Evolutionary conservation across 2,797 vertebrate genomes (phyloP), one percentile per base, ranked within the genome.

Genomic region (Eulemur rubriventer): DNA sequence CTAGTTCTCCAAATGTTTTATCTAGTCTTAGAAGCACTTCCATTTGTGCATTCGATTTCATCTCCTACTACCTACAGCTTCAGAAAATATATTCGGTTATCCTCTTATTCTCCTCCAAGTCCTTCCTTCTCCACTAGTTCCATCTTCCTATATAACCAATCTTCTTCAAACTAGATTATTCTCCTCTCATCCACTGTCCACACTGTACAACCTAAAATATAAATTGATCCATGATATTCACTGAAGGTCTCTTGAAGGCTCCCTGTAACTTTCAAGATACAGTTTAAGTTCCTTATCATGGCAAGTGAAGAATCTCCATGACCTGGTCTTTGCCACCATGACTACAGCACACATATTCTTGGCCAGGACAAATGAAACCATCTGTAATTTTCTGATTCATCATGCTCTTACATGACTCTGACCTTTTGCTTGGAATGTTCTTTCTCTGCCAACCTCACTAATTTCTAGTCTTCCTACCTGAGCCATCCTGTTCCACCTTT

Each of bases 391-490:
- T 14, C 76, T n/a, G 46, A 79, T 82, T 20, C 10, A 88, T 80
- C 38, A 75, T 55, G 18, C 65, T 85, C 87, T 75, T 84, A 48
- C 1, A 26, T 30, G 50, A 70, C 43, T 69, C 59, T 61, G 35
- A 73, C 26, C 48, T 81, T 78, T 72, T 52, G 35, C 38, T 48
- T 24, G 0, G 6, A 81, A 81, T 65, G 75, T 61, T 65, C 63
- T 83, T 83, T 76, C 41, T 93, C 55, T 76, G 52, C 33, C 79
- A 89, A 86, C 28, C 35, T 94, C 76, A 73, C 13, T 84, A 84
- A 92, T 78, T 90, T 94, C 67, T 85, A 73, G 48, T 76, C 76
- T 78, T 72, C 20, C 41, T 89, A 89, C 50, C 24, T 83, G 24
- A 91, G 50, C 48, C 81, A 86, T 46, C 52, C 80, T 81, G 0